Evolutionary conservation across 2,797 vertebrate genomes (phyloP).

Genomic region (Halcyon chelicuti): DNA sequence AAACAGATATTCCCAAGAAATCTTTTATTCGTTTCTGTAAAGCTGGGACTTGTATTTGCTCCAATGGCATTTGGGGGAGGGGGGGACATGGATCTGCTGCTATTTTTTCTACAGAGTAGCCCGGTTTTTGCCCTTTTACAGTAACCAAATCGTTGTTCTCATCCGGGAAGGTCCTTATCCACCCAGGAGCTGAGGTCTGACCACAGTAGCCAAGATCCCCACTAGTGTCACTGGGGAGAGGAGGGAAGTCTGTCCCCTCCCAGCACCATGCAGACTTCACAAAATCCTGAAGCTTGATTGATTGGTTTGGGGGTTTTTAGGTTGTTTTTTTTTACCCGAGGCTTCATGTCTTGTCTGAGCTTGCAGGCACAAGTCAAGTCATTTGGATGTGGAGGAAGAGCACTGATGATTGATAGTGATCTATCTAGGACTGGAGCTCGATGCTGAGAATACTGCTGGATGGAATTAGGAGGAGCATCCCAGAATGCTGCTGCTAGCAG

Average conservation of each 20-base stretch:
- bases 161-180: background rate
- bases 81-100: background rate
- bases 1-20: background rate
- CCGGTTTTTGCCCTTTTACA: background rate
- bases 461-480: background rate
- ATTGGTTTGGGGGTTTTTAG: background rate
- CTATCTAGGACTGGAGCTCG: background rate
- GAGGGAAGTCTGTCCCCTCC: background rate
- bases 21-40: background rate
- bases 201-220: rapidly evolving
- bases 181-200: background rate
- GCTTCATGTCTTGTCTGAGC: background rate
- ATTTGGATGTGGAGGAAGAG: background rate
- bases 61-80: background rate
- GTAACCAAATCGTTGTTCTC: background rate
- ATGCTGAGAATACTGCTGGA: background rate
- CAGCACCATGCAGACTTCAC: background rate
- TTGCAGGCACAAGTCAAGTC: background rate
- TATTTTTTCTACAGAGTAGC: background rate
- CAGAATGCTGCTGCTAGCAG: background rate
- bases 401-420: background rate
- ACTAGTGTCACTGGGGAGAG: background rate
- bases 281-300: background rate
- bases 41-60: background rate
- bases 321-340: background rate